Evolutionary conservation across 2,888 invertebrate species (phyloP).

Genomic region (Lepas anatifera): DNA sequence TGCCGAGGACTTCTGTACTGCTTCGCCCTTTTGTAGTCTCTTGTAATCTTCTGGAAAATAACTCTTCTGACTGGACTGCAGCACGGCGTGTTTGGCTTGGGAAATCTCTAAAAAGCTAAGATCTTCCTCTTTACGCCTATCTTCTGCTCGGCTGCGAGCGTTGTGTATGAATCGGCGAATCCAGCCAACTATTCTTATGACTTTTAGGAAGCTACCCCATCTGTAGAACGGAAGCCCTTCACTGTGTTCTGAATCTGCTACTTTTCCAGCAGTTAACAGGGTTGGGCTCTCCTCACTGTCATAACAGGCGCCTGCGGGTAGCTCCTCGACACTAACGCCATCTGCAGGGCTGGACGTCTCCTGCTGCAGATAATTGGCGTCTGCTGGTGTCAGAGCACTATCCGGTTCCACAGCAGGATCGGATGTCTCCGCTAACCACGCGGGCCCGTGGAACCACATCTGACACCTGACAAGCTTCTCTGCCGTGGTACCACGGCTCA

Average conservation of each 20-base stretch:
- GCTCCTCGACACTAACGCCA: background rate
- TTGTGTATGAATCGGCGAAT: background rate
- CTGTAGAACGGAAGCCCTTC: background rate
- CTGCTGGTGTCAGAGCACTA: background rate
- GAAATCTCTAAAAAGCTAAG: background rate
- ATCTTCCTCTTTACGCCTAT: background rate
- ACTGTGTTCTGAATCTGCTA: background rate
- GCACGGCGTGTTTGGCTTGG: background rate
- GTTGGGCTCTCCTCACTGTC: background rate
- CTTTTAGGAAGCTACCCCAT: background rate
- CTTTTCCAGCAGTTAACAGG: background rate
- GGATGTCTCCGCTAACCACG: too few species aligned
- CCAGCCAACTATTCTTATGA: background rate
- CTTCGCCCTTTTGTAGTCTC: background rate
- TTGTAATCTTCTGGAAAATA: background rate
- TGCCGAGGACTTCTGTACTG: background rate
- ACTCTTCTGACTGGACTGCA: background rate
- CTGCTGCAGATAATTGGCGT: background rate
- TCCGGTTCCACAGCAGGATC: background rate
- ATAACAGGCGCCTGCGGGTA: background rate
- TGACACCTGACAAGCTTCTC: background rate
- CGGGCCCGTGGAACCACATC: background rate
- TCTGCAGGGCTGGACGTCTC: too few species aligned
- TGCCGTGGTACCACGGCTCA: background rate
- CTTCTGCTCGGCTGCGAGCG: background rate